A percentile compares a stretch with the other conserved stretches of the same genome.
These are phyloP conservation scores for Festucalex cinctus DNA, from an alignment of 2,113 vertebrate genomes.

Conservation along the genomic window DNA sequence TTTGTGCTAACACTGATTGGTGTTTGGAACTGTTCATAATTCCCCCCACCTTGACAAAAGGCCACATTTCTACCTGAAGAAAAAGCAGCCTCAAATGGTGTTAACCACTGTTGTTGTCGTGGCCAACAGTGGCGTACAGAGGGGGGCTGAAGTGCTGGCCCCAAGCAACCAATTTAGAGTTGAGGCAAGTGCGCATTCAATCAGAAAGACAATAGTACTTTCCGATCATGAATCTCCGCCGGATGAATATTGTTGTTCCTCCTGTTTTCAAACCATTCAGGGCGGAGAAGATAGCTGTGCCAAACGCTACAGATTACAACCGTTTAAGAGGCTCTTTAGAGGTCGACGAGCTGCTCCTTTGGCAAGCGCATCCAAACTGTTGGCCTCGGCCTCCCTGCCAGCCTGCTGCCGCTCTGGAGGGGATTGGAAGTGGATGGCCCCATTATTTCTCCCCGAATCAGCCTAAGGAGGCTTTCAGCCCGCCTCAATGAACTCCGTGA, in stretches of 20 bases:
- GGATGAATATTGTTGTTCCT: neutral
- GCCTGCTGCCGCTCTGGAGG: slow-evolving; percentile 39
- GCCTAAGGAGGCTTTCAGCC: slow-evolving; percentile 56
- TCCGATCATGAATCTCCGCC: too few relatives aligned
- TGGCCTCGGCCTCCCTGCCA: slow-evolving; percentile 35
- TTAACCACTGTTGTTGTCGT: neutral
- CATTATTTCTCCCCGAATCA: slow-evolving; percentile 68
- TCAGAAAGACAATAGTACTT: too few relatives aligned
- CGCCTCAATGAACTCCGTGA: slow-evolving; percentile 46
- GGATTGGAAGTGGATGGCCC: slow-evolving; percentile 55
- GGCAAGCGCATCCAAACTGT: slow-evolving; percentile 21
- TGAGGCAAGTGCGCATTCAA: too few relatives aligned
- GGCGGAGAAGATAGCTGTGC: neutral
- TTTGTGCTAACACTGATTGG: neutral
- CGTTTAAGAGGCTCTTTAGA: slow-evolving; percentile 26
- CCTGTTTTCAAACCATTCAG: neutral
- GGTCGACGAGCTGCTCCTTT: slow-evolving; percentile 22
- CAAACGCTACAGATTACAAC: slow-evolving; percentile 25
- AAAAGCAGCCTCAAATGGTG: neutral
- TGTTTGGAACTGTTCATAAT: neutral
- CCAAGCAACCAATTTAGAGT: too few relatives aligned
- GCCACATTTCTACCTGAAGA: neutral
- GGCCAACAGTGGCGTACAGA: neutral
- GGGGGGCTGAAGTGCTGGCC: too few relatives aligned
- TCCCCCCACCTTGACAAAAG: neutral